phyloP scores from a whole-genome alignment of 2,113 vertebrate species.

The Etheostoma spectabile region DNA sequence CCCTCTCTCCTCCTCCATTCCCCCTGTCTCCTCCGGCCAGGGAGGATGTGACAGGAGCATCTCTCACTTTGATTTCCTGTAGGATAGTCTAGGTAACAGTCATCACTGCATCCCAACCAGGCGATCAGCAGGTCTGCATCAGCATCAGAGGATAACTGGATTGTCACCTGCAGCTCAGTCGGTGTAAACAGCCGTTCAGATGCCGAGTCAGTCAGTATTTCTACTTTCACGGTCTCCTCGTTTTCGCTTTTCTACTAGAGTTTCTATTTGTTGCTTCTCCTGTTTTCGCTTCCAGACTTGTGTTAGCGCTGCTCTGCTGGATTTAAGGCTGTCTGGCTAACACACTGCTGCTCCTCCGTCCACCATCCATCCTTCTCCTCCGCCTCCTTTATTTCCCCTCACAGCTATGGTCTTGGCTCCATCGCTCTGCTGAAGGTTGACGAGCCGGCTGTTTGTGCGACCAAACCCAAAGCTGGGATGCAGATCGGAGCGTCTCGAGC shows the following conservation, averaged over 20 bases:
- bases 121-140: background rate
- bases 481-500: background rate
- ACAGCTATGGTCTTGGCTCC: background rate
- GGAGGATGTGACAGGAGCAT: slow-evolving; percentile 50
- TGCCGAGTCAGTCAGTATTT: background rate
- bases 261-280: background rate
- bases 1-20: slow-evolving; percentile 33
- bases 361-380: background rate
- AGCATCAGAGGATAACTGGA: background rate
- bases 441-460: background rate
- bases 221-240: background rate
- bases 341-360: background rate
- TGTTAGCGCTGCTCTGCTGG: slow-evolving; percentile 3
- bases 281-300: slow-evolving; percentile 5
- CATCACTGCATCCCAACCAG: background rate
- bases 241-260: too few species aligned
- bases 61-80: background rate
- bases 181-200: background rate
- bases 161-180: slow-evolving; percentile 5
- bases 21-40: background rate
- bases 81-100: too few species aligned
- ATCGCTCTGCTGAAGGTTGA: background rate
- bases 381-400: background rate
- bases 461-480: background rate
- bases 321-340: background rate